Base-by-base conservation (phyloP, 2,797 vertebrate species). In the Chloroceryle inda region DNA sequence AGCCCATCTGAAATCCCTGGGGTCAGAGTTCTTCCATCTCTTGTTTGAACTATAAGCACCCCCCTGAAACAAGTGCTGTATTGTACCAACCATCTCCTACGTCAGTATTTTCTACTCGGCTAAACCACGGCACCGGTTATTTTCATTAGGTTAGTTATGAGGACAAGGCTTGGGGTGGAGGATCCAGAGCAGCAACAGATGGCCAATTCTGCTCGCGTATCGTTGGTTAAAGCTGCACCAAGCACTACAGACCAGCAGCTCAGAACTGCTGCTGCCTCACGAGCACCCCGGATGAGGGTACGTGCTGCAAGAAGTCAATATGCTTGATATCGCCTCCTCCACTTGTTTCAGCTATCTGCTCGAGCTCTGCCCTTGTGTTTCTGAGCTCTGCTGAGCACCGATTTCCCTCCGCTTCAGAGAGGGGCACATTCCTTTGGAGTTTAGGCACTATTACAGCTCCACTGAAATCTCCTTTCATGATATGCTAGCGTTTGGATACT, bases 291-390 rank as follows among this genome's bases (percentile, higher is more conserved):
- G 21, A 13, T 3, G 38, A 37, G 73, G 50, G n/a, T 2, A 14
- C 0, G 40, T 11, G 16, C 2, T 45, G 20, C 22, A 64, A n/a
- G 23, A 40, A 61, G 20, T 5, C 18, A 22, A 22, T 0, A 3
- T 8, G 58, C 19, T 31, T 33, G 38, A 6, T 21, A 27, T 13
- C 6, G 33, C 19, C 56, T 33, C 64, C 33, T 37, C 56, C 59
- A 18, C 15, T 13, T 3, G 0, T 21, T 85, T 7, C 40, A 52
- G 6, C 15, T 21, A 19, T 2, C 38, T 21, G 15, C 10, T 19
- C 10, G 23, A 40, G 29, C 20, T 50, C 24, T 27, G 38, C 10
- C 37, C 55, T 59, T 69, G 29, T 56, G 15, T 20, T 52, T n/a
- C 9, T 12, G 19, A 68, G 50, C 23, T 62, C 56, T 23, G 0